These are phyloP conservation scores for Philaethria dido DNA, from an alignment of 2,888 invertebrate genomes.

Conservation along the genomic window DNA sequence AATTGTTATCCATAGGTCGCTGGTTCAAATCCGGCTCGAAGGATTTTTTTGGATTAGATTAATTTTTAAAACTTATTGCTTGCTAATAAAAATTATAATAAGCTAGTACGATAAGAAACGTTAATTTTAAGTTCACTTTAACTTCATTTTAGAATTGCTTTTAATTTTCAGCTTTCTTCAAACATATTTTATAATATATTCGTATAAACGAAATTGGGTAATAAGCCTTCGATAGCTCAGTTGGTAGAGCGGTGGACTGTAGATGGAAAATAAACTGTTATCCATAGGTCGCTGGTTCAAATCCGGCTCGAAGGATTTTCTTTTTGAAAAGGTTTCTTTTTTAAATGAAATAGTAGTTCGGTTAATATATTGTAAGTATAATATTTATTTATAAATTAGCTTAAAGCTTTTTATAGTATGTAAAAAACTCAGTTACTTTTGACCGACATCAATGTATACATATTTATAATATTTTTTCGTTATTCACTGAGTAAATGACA, in stretches of 20 bases:
- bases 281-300: slow-evolving; percentile 86
- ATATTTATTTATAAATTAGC: no score
- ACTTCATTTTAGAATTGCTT: no score
- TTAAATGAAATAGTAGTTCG: no score
- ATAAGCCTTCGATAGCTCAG: slow-evolving; percentile 81
- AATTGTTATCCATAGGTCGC: slow-evolving; percentile 83
- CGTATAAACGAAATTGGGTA: not conserved
- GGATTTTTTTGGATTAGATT: slow-evolving; percentile 57
- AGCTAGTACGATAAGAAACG: not conserved
- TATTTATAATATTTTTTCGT: not conserved
- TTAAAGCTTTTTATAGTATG: no score
- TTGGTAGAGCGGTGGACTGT: slow-evolving; percentile 84
- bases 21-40: slow-evolving; percentile 86
- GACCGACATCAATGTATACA: no score
- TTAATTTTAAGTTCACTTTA: no score
- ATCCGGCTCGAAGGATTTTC: slow-evolving; percentile 83
- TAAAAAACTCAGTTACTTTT: no score
- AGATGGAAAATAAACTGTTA: slow-evolving; percentile 61
- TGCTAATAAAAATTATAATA: not conserved
- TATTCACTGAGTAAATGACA: not conserved
- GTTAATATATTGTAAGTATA: no score
- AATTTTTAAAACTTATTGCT: not conserved
- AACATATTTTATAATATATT: not conserved
- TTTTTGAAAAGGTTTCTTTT: slow-evolving; percentile 6
- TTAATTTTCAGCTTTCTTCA: no score